Conservation (phyloP, 2,888 invertebrate genomes). For the Gasteruption jaculator region DNA sequence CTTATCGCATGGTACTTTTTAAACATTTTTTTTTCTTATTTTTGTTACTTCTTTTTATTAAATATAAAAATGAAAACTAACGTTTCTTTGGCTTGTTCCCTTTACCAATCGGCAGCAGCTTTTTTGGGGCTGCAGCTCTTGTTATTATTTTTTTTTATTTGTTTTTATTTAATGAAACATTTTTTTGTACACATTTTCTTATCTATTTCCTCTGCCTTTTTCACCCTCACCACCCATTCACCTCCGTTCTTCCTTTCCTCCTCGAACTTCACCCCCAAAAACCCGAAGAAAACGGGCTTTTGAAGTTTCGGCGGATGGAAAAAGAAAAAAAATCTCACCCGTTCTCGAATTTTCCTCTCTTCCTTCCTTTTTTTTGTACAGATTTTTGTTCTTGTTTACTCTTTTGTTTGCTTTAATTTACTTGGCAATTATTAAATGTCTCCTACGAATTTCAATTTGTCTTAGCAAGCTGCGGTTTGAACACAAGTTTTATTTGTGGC, state of each 20-base stretch:
- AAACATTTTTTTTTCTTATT: slow-evolving; percentile 65
- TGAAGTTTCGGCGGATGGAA: too few relatives aligned
- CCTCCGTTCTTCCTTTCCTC: slow-evolving; percentile 8
- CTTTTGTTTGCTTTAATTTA: slow-evolving; percentile 10
- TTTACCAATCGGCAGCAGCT: slow-evolving; percentile 63
- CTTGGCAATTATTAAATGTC: slow-evolving; percentile 4
- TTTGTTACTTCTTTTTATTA: slow-evolving; percentile 50
- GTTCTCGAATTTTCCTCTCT: slow-evolving; percentile 13
- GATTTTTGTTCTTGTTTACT: slow-evolving; percentile 14
- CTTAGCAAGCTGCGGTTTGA: slow-evolving; percentile 39
- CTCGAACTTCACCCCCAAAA: background rate
- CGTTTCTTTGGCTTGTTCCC: slow-evolving; percentile 84
- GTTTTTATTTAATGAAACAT: slow-evolving; percentile 29
- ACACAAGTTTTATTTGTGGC: slow-evolving; percentile 41
- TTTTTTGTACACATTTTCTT: slow-evolving; percentile 41
- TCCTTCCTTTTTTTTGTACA: slow-evolving; percentile 10
- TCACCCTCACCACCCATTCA: slow-evolving; percentile 15
- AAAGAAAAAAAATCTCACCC: slow-evolving; percentile 9
- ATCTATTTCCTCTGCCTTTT: slow-evolving; percentile 7
- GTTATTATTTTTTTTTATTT: slow-evolving; percentile 43
- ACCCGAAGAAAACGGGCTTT: too few relatives aligned
- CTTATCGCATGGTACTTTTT: slow-evolving; percentile 78
- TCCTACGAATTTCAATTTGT: slow-evolving; percentile 17
- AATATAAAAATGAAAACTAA: slow-evolving; percentile 63
- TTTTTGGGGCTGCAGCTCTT: slow-evolving; percentile 41